Conservation (phyloP, 1,140 invertebrate genomes). For the Trichonephila clavata region DNA sequence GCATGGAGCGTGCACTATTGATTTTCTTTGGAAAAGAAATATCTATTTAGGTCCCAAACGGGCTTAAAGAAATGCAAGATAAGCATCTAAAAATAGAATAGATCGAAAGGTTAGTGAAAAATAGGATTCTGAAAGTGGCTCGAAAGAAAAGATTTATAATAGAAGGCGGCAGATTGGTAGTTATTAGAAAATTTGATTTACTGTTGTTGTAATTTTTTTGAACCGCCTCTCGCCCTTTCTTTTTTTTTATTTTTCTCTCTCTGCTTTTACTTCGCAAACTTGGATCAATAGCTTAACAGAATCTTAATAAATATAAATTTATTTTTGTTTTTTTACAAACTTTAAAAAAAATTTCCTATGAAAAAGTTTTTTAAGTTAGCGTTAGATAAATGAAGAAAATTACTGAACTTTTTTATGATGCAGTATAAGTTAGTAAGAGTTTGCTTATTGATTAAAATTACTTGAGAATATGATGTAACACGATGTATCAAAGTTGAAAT, state of each 20-base stretch:
- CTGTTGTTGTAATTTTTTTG: constrained; percentile 60
- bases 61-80: not conserved
- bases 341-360: not conserved
- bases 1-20: too few relatives aligned
- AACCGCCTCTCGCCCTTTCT: not conserved
- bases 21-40: too few relatives aligned
- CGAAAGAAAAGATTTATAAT: constrained; percentile 52
- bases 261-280: not conserved
- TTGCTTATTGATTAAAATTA: not conserved
- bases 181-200: constrained; percentile 70
- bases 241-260: not conserved
- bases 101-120: constrained; percentile 22
- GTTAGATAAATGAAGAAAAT: not conserved
- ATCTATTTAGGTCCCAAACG: not conserved
- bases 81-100: not conserved
- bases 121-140: constrained; percentile 2
- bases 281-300: constrained; percentile 21
- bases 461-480: too few relatives aligned
- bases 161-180: constrained; percentile 36
- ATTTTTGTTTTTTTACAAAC: constrained; percentile 26
- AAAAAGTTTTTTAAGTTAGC: not conserved
- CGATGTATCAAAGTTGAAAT: too few relatives aligned
- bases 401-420: not conserved
- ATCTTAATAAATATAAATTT: constrained; percentile 30
- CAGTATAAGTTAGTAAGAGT: not conserved